Evolutionary conservation across 2,888 invertebrate species (phyloP).

Genomic region (Aporophyla nigra): DNA sequence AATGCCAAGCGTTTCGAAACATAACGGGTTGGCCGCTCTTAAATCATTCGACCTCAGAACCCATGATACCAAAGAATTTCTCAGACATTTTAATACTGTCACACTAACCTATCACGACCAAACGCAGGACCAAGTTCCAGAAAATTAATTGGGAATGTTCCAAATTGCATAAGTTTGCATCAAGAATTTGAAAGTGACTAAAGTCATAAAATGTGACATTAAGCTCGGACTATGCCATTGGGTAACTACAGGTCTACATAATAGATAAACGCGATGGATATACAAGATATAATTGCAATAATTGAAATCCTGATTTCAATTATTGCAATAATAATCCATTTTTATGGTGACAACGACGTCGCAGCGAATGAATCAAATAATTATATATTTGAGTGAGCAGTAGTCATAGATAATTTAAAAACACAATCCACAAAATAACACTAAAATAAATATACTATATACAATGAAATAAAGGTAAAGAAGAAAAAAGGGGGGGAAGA

Average conservation of each 20-base stretch:
- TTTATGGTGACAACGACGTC: no score
- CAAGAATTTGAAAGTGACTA: constrained; percentile 46
- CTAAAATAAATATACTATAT: no score
- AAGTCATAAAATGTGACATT: constrained; percentile 28
- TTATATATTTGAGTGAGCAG: no score
- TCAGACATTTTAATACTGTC: constrained; percentile 21
- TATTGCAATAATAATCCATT: no score
- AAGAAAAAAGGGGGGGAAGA: no score
- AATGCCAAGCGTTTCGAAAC: no score
- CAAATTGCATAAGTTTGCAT: constrained; percentile 50
- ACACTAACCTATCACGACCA: constrained; percentile 24
- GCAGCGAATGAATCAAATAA: no score
- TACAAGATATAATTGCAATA: not conserved
- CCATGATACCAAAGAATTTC: not conserved
- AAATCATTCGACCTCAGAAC: not conserved
- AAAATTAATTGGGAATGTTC: constrained; percentile 49
- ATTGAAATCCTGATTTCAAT: not conserved
- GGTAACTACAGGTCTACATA: not conserved
- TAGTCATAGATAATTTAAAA: no score
- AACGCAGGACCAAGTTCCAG: constrained; percentile 24
- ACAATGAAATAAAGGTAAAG: no score
- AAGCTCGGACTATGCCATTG: not conserved
- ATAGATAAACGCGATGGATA: not conserved
- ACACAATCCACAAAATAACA: no score
- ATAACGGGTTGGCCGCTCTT: no score